Evolutionary conservation across 2,113 vertebrate genomes (phyloP), one percentile per base, ranked within the genome.

Genomic region (Nannospalax galili): DNA sequence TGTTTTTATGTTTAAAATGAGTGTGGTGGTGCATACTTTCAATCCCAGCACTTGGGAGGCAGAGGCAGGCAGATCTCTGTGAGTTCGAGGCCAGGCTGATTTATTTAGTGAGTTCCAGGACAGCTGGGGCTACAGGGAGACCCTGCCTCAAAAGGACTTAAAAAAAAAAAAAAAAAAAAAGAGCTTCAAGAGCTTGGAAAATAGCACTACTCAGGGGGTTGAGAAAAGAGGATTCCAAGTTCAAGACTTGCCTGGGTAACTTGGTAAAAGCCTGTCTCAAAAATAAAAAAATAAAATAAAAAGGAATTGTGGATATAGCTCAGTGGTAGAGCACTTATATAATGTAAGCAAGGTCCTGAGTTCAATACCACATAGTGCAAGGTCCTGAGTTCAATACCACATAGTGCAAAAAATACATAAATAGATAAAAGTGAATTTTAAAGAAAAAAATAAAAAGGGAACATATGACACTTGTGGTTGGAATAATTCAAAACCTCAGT

Each of bases 1-100:
- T 30, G 52, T 64, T 95, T 94, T 77, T 87, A 75, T 72, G 40
- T 91, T 92, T 86, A 93, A 92, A 93, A 92, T 62, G 19, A 94
- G 67, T n/a, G n/a, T n/a, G n/a, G n/a, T n/a, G n/a, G n/a, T n/a
- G n/a, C n/a, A n/a, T n/a, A n/a, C n/a, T n/a, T n/a, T n/a, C n/a
- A n/a, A n/a, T n/a, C n/a, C n/a, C n/a, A n/a, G n/a, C n/a, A n/a
- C n/a, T n/a, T n/a, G n/a, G n/a, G n/a, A n/a, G n/a, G n/a, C n/a
- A n/a, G n/a, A n/a, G n/a, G n/a, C n/a, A n/a, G n/a, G n/a, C n/a
- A n/a, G n/a, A n/a, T n/a, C n/a, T n/a, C n/a, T n/a, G n/a, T n/a
- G n/a, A n/a, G n/a, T n/a, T n/a, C n/a, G n/a, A n/a, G n/a, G n/a
- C n/a, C n/a, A n/a, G n/a, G n/a, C n/a, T n/a, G n/a, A n/a, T n/a